Evolutionary conservation across 2,113 vertebrate species (phyloP), one percentile per base, ranked within the genome.

Genomic region (Mastomys natalensis): DNA sequence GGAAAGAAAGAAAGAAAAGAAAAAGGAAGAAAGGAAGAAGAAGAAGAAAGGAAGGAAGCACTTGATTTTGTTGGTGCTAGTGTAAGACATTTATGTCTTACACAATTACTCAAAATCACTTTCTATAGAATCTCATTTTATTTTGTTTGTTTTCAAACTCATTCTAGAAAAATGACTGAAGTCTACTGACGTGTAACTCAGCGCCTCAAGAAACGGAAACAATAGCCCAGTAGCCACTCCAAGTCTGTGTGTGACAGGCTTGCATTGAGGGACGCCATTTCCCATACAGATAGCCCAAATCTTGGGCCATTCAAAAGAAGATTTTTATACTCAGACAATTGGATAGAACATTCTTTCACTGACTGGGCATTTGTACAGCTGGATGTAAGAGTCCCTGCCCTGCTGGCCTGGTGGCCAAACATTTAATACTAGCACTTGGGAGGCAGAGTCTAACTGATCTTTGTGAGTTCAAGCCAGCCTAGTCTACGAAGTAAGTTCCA

Each of bases 31-130:
- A 0, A 5, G 4, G 21, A 16, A 40, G 3, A 3, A 3, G 26
- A 74, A 9, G 9, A 43, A 76, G 37, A 1, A 22, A 73, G n/a
- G 3, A 29, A 26, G 60, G 60, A 91, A 95, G 90, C 16, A 85
- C 96, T 96, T 90, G 11, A 81, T 97, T 96, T 89, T 96, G 82
- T 78, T 93, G 92, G 90, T 37, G 24, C 2, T 1, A 43, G 80
- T 40, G 74, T 93, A 74, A 70, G 16, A 43, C 0, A 9, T 80
- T n/a, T 31, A 4, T 96, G 48, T 92, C 97, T 93, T 95, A 72
- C 68, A 97, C 8, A 90, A 45, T 78, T 22, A 86, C 22, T 73
- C 72, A 10, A 92, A 87, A 4, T 95, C 95, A 76, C 72, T 19
- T 43, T 72, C 43, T 70, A 1, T 80, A 74, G 92, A 97, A 51